These are phyloP conservation scores for Hormiphora californensis DNA, from an alignment of 37 sponge, comb jelly and placozoan genomes.

Conservation along the genomic window DNA sequence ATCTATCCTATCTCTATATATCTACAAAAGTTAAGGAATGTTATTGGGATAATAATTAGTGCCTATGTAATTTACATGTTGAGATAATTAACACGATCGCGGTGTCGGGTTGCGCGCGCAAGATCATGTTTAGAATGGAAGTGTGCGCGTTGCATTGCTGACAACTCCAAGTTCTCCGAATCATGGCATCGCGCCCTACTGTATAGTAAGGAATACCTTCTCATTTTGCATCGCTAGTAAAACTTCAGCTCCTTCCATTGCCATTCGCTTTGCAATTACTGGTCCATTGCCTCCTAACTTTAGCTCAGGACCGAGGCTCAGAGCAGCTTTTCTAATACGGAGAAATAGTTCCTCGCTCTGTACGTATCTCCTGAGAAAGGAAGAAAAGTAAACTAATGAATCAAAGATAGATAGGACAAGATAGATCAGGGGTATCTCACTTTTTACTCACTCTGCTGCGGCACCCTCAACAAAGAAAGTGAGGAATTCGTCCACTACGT, in stretches of 20 bases:
- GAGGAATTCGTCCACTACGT: conserved; percentile 17
- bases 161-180: too few species aligned
- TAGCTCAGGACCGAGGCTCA: neutral
- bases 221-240: conserved; percentile 59
- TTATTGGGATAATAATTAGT: neutral
- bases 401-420: neutral
- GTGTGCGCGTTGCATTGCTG: too few species aligned
- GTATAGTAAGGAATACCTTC: neutral
- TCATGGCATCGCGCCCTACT: neutral
- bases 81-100: too few species aligned
- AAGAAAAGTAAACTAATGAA: neutral
- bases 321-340: neutral
- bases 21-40: neutral
- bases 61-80: too few species aligned
- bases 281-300: conserved; percentile 77
- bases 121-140: too few species aligned
- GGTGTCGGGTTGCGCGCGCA: too few species aligned
- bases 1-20: neutral
- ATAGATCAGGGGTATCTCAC: neutral
- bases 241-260: conserved; percentile 67
- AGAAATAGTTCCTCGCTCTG: conserved; percentile 23
- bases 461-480: conserved; percentile 48
- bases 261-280: conserved; percentile 70
- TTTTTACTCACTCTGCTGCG: conserved; percentile 17
- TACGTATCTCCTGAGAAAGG: neutral